phyloP scores from a whole-genome alignment of 2,888 invertebrate genomes.

The Bibio marci region DNA sequence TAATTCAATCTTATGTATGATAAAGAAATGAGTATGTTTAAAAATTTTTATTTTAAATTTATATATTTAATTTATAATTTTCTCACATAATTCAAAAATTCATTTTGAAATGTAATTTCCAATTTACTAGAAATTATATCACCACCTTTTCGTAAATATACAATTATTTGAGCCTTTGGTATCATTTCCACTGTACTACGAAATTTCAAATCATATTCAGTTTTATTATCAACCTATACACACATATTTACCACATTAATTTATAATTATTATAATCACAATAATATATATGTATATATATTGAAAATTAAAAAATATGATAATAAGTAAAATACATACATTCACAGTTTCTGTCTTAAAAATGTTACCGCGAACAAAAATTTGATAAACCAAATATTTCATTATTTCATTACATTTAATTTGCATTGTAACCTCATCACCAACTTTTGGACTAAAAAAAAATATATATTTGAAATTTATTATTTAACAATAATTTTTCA shows the following conservation, averaged over 20 bases:
- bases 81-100: constrained; percentile 14
- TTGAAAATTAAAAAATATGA: too few species aligned
- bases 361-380: constrained; percentile 75
- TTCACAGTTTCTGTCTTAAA: constrained; percentile 55
- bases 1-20: constrained; percentile 42
- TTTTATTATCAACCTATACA: constrained; percentile 21
- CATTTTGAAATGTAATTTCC: constrained; percentile 56
- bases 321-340: too few species aligned
- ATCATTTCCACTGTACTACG: constrained; percentile 53
- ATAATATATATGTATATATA: too few species aligned
- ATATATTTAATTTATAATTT: too few species aligned
- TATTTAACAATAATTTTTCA: not conserved
- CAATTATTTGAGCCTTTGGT: constrained; percentile 58
- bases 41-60: too few species aligned
- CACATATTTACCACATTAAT: too few species aligned
- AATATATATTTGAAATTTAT: not conserved
- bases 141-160: constrained; percentile 54
- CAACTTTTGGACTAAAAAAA: constrained; percentile 36
- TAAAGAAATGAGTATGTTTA: too few species aligned
- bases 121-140: constrained; percentile 67
- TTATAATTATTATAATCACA: too few species aligned
- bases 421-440: constrained; percentile 50
- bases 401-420: constrained; percentile 58
- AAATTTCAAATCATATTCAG: constrained; percentile 37
- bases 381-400: constrained; percentile 55